Base-by-base conservation (phyloP, 2,113 vertebrate species). In the Sitta europaea region DNA sequence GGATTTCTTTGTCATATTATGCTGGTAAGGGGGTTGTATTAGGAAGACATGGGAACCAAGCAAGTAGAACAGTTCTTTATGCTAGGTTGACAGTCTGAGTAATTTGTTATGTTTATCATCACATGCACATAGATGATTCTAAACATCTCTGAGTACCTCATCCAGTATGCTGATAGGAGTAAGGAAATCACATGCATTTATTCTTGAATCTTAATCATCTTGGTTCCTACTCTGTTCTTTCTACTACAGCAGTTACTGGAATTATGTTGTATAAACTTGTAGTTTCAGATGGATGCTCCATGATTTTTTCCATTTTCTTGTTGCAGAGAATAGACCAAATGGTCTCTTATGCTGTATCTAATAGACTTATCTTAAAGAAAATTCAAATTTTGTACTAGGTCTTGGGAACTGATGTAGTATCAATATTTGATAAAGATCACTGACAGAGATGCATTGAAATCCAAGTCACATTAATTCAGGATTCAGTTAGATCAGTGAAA, bases 361-460 rank as follows among this genome's bases (percentile, higher is more conserved):
- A 35, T 19, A 82, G 36, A 31, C 17, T 59, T 45, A n/a, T 18
- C 5, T 53, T 87, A 81, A 81, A 84, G 65, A 88, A 63, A 47
- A 51, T 68, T 83, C 20, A 38, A 76, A 73, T 72, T 77, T 33
- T 61, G 20, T 22, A 11, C 9, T 80, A 47, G n/a, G 25, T 80
- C 71, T 73, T 38, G 29, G 47, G 54, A 82, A 63, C 72, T 88
- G 58, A 72, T 78, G 78, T 3, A 76, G 25, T 86, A 94, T 95
- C 72, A 86, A 83, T 91, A 88, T 88, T 92, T 95, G 85, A 88
- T 91, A 92, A 76, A 53, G 75, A 61, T 83, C 71, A 45, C 33
- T 91, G 63, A 84, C 76, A 86, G 76, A 95, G 89, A 77, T 86
- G 54, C 29, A 73, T 76, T 92, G 89, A 94, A 94, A 92, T 91